Percentiles rank a stretch among this genome's conserved stretches.
These are phyloP conservation scores for Coilia nasus DNA, from an alignment of 2,797 vertebrate species.

Conservation along the genomic window DNA sequence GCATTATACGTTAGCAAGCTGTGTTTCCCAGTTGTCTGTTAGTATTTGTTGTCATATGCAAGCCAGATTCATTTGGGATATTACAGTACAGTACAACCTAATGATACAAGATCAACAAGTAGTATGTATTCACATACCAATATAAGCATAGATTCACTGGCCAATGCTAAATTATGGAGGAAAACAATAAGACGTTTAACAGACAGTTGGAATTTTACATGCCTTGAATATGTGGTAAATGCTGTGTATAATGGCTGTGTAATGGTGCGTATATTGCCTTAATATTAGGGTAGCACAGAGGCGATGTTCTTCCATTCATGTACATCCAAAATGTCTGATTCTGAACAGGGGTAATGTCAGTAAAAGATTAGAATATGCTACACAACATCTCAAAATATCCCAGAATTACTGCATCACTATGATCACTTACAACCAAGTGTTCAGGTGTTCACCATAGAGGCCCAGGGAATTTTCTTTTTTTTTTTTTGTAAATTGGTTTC, in stretches of 20 bases:
- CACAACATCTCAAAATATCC: not conserved
- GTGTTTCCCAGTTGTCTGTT: not conserved
- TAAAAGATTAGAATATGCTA: not conserved
- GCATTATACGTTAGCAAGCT: not conserved
- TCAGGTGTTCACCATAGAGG: not conserved
- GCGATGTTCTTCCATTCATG: not conserved
- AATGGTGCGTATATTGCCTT: too few species aligned
- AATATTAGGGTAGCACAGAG: too few species aligned
- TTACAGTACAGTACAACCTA: not conserved
- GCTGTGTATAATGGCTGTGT: too few species aligned
- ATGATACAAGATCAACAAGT: too few species aligned
- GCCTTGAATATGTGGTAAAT: too few species aligned
- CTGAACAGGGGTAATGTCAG: not conserved
- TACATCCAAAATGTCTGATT: not conserved
- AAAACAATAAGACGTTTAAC: not conserved
- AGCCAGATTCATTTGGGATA: not conserved
- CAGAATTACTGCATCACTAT: not conserved
- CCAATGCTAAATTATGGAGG: too few species aligned
- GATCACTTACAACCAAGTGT: not conserved
- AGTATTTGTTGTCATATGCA: not conserved
- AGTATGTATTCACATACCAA: too few species aligned
- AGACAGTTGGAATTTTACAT: too few species aligned
- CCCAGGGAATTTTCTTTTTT: too few species aligned
- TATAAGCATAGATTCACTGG: too few species aligned
- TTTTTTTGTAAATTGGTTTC: not conserved